phyloP scores from a whole-genome alignment of 2,888 invertebrate genomes.

The Netelia virgata region DNA sequence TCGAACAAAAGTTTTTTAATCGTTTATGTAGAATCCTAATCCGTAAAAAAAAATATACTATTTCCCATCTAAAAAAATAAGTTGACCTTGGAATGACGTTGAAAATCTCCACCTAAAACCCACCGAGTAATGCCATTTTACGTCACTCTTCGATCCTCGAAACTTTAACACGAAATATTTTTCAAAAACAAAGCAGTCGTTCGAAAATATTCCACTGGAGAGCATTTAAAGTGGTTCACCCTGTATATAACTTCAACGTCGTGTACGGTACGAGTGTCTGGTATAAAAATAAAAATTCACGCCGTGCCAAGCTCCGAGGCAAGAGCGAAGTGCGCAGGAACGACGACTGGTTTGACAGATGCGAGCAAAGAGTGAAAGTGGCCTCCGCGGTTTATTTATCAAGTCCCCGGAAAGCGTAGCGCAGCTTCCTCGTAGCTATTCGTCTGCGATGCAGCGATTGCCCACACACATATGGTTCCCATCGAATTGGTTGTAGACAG shows the following conservation, averaged over 20 bases:
- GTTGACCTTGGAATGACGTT: too few relatives aligned
- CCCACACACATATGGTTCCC: background rate
- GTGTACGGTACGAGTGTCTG: background rate
- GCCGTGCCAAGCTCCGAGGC: background rate
- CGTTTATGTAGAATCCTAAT: too few relatives aligned
- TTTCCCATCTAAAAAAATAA: too few relatives aligned
- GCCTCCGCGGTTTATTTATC: conserved; percentile 59
- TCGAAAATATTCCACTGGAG: background rate
- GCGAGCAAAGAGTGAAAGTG: conserved; percentile 45
- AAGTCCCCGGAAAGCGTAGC: conserved; percentile 52
- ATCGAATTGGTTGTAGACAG: background rate
- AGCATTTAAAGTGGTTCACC: too few relatives aligned
- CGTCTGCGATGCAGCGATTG: conserved; percentile 5
- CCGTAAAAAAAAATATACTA: too few relatives aligned
- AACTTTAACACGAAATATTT: too few relatives aligned
- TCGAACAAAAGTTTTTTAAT: too few relatives aligned
- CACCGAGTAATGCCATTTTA: too few relatives aligned
- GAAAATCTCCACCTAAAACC: too few relatives aligned
- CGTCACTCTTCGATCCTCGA: too few relatives aligned
- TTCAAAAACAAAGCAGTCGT: too few relatives aligned
- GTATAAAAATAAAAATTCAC: conserved; percentile 6
- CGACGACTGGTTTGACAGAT: conserved; percentile 56
- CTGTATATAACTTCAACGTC: conserved; percentile 8
- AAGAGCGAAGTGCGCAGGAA: conserved; percentile 39
- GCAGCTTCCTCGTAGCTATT: conserved; percentile 40